These are phyloP conservation scores for Larimichthys polyactis DNA, from an alignment of 2,113 vertebrate genomes.

Conservation along the genomic window DNA sequence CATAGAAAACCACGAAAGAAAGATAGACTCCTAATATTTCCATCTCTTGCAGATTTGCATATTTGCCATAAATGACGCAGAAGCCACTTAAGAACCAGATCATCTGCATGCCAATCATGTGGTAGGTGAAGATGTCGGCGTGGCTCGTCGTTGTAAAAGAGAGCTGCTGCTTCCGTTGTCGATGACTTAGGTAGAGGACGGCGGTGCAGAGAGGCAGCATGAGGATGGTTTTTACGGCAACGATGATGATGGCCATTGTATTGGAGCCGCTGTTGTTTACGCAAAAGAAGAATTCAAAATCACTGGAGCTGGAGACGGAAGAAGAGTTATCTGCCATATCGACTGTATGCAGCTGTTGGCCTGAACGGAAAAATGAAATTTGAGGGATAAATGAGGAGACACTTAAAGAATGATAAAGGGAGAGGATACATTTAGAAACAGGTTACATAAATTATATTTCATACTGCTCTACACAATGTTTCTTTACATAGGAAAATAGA, in stretches of 20 bases:
- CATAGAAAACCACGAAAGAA: neutral
- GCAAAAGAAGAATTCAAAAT: neutral
- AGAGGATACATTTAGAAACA: neutral
- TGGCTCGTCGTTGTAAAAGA: neutral
- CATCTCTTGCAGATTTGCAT: fast-evolving
- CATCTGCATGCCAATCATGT: neutral
- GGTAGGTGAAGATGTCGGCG: neutral
- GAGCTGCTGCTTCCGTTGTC: neutral
- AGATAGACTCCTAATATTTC: fast-evolving
- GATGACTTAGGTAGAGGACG: neutral
- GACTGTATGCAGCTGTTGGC: too few relatives aligned
- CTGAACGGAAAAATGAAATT: neutral
- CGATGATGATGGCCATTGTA: fast-evolving
- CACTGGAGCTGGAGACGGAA: neutral
- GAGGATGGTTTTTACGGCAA: neutral
- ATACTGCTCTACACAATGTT: neutral
- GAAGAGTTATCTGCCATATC: neutral
- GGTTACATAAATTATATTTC: neutral
- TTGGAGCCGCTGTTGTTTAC: too few relatives aligned
- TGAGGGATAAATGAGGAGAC: neutral
- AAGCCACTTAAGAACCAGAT: neutral
- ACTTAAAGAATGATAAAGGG: neutral
- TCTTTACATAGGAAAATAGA: too few relatives aligned
- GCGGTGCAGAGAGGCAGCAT: neutral
- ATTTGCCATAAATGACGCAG: neutral